Base-by-base conservation (phyloP, 1,140 invertebrate genomes). In the Asbolus verrucosus region DNA sequence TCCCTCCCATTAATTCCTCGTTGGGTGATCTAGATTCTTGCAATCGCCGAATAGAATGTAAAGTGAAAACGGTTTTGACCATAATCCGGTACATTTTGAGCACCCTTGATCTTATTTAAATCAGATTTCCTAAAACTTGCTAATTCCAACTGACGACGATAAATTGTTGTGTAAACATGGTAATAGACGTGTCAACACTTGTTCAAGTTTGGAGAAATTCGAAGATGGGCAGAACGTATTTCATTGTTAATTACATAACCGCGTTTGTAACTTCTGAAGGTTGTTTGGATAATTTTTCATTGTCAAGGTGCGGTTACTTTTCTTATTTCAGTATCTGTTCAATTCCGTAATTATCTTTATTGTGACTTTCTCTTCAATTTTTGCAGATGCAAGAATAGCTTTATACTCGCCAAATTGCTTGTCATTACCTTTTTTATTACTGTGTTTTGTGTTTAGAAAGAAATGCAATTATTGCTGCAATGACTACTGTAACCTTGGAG, bases 311-410 rank as follows among this genome's bases (percentile, higher is more conserved):
- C 27, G n/a, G n/a, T 24, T 6, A 36, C 13, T 24, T 54, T 27
- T 27, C 5, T 54, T 54, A 21, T 15, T 46, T 46, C 18, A 46
- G 19, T 9, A 16, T 24, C 21, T 54, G 6, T 19, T 11, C 6
- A n/a, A 30, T 30, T 30, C 9, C 27, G 27, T 36, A 36, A 36
- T 36, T 36, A 36, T 36, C 5, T 27, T 8, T n/a, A 19, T 54
- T 54, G 46, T 24, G 19, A 54, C 46, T 54, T 54, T 54, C 46
- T 54, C 46, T 46, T 27, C 21, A 54, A 27, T 54, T 54, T 54
- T 11, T 27, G 46, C 11, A 8, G 46, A 24, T 11, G 21, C 14
- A 46, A 54, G 27, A 54, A 14, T 36, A n/a, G 11, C 33, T 36
- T 36, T n/a, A 36, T 36, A 36, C 33, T 8, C 3, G 11, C 5